A percentile compares a stretch with the other conserved stretches of the same genome.
Conservation (phyloP, 53 echinoderm and acorn worm species). For the Zoroaster sp. region DNA sequence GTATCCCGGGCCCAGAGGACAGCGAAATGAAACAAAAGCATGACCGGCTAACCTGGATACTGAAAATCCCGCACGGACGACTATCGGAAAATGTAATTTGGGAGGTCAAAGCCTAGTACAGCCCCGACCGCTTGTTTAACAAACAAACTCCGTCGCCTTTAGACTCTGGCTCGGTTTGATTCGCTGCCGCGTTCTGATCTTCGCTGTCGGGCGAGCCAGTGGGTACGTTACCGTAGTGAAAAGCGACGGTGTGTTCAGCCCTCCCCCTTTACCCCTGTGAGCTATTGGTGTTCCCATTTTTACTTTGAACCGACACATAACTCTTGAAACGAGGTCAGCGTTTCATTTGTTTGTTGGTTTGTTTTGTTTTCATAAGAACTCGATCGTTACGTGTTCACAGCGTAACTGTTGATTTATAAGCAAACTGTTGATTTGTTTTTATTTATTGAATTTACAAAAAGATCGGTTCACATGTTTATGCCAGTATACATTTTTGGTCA, state of each 20-base stretch:
- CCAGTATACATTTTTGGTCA: too few species aligned
- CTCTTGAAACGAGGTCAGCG: not conserved
- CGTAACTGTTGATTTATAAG: too few species aligned
- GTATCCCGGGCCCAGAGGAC: conserved; percentile 7
- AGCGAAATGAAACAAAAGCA: not conserved
- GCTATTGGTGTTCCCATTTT: not conserved
- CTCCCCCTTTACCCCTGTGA: not conserved
- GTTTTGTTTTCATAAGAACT: not conserved
- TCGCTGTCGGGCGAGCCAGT: conserved; percentile 14
- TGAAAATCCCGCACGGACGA: not conserved
- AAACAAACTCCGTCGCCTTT: conserved; percentile 35
- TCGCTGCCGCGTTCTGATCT: conserved; percentile 30
- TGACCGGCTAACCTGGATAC: conserved; percentile 57
- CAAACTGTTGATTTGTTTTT: too few species aligned
- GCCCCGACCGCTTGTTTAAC: conserved; percentile 43
- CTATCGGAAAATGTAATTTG: conserved; percentile 43
- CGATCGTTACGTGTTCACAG: too few species aligned
- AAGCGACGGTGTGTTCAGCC: not conserved
- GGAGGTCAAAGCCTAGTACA: conserved; percentile 2
- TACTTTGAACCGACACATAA: not conserved
- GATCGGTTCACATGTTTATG: too few species aligned
- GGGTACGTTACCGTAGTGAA: not conserved
- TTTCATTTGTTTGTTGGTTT: not conserved
- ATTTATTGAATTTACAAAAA: too few species aligned
- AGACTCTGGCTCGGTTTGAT: conserved; percentile 9